Conservation (phyloP, 2,888 invertebrate genomes). For the Odontocerum albicorne region DNA sequence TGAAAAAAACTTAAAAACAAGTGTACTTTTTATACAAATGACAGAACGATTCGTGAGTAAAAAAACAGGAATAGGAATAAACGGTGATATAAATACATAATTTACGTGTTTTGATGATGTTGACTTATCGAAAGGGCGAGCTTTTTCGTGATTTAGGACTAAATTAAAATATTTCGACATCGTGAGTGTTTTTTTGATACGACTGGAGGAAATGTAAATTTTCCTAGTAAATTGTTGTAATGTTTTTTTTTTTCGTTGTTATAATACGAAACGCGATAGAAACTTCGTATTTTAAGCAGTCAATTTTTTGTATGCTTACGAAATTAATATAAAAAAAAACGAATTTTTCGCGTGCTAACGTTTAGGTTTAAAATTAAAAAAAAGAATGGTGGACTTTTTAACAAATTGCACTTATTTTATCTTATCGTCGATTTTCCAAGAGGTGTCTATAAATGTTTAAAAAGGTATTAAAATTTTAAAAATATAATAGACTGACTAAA, state of each 20-base stretch:
- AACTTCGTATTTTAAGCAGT: conserved; percentile 19
- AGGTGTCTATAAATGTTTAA: conserved; percentile 32
- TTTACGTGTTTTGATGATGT: background rate
- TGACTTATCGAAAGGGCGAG: conserved; percentile 3
- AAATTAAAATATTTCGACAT: background rate
- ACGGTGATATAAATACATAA: conserved; percentile 7
- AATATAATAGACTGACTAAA: conserved; percentile 36
- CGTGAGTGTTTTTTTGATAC: conserved; percentile 3
- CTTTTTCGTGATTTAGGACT: conserved; percentile 19
- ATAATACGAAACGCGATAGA: conserved; percentile 18
- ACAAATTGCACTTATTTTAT: conserved; percentile 12
- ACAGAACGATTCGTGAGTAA: conserved; percentile 9
- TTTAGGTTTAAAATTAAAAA: conserved; percentile 5
- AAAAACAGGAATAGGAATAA: conserved; percentile 4
- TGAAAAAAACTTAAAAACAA: too few species aligned
- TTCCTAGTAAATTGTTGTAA: conserved; percentile 18
- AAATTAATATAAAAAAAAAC: conserved; percentile 5
- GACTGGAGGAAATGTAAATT: conserved; percentile 6
- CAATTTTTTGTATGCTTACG: conserved; percentile 21
- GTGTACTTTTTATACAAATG: conserved; percentile 20
- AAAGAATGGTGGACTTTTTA: conserved; percentile 12
- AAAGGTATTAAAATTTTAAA: conserved; percentile 15
- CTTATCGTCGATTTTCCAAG: conserved; percentile 24
- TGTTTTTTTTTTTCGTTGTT: conserved; percentile 7
- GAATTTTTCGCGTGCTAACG: conserved; percentile 16